Evolutionary conservation across 2,888 invertebrate genomes (phyloP).

Genomic region (Bellardia bayeri): DNA sequence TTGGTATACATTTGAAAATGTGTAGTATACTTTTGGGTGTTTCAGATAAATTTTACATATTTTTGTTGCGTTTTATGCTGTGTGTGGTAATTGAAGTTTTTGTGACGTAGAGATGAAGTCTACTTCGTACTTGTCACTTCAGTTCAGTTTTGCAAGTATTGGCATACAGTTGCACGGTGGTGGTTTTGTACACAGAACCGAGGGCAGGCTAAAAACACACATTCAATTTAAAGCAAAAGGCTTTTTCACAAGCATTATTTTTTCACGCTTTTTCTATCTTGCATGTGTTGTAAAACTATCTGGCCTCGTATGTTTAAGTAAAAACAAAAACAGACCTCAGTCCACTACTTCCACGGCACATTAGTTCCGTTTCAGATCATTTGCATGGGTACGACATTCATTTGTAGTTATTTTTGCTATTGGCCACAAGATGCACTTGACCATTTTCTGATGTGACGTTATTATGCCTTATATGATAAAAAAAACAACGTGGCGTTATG

Average conservation of each 20-base stretch:
- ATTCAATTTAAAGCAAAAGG: no score
- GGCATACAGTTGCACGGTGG: conserved; percentile 36
- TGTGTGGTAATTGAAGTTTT: conserved; percentile 65
- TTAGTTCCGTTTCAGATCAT: neutral
- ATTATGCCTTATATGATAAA: neutral
- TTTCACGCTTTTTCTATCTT: no score
- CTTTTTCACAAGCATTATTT: no score
- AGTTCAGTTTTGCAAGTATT: conserved; percentile 12
- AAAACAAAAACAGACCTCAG: neutral
- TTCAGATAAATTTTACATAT: conserved; percentile 39
- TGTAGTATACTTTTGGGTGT: conserved; percentile 53
- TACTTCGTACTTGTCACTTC: conserved; percentile 12
- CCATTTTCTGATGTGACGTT: conserved; percentile 19
- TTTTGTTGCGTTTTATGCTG: conserved; percentile 52
- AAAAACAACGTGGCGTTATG: neutral
- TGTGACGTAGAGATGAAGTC: neutral
- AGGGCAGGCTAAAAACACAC: neutral
- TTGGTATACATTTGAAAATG: neutral
- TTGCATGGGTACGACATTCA: conserved; percentile 35
- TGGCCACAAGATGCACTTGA: conserved; percentile 31
- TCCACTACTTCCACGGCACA: neutral
- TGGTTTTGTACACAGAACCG: neutral
- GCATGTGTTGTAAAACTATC: no score
- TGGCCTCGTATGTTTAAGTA: neutral
- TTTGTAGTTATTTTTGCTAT: conserved; percentile 45